phyloP scores from a whole-genome alignment of 2,797 vertebrate genomes.

The Etheostoma nigrum region DNA sequence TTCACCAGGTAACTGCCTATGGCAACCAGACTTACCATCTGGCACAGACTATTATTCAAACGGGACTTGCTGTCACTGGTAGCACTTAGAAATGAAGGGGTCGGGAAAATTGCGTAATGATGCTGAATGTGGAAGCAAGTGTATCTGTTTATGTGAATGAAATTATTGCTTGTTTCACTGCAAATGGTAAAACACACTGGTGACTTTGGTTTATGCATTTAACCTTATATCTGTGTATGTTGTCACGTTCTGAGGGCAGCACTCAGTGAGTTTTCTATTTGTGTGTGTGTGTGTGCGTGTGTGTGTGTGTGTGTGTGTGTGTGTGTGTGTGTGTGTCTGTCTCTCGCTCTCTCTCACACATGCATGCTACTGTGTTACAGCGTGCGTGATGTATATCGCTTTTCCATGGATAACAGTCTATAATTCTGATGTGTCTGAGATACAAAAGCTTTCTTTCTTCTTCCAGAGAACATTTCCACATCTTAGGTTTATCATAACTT shows the following conservation, averaged over 20 bases:
- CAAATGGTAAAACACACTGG: slow-evolving; percentile 71
- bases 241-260: slow-evolving; percentile 64
- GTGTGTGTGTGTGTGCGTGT: neutral
- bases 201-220: slow-evolving; percentile 79
- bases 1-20: slow-evolving; percentile 77
- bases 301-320: slow-evolving; percentile 36
- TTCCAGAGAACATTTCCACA: slow-evolving; percentile 86
- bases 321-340: slow-evolving; percentile 34
- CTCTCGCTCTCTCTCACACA: slow-evolving; percentile 36
- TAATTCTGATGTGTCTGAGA: slow-evolving; percentile 47
- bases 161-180: slow-evolving; percentile 73
- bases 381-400: slow-evolving; percentile 64
- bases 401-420: slow-evolving; percentile 57
- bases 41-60: slow-evolving; percentile 30
- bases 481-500: slow-evolving; percentile 97
- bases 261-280: slow-evolving; percentile 71
- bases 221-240: slow-evolving; percentile 69
- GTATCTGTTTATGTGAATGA: slow-evolving; percentile 72
- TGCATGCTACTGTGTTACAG: slow-evolving; percentile 73
- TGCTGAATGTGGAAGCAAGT: slow-evolving; percentile 75
- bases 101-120: slow-evolving; percentile 33
- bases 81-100: slow-evolving; percentile 56
- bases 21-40: slow-evolving; percentile 54
- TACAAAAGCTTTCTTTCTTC: slow-evolving; percentile 19
- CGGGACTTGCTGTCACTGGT: slow-evolving; percentile 51